Evolutionary conservation across 2,888 invertebrate species (phyloP).

Genomic region (Tuta absoluta): DNA sequence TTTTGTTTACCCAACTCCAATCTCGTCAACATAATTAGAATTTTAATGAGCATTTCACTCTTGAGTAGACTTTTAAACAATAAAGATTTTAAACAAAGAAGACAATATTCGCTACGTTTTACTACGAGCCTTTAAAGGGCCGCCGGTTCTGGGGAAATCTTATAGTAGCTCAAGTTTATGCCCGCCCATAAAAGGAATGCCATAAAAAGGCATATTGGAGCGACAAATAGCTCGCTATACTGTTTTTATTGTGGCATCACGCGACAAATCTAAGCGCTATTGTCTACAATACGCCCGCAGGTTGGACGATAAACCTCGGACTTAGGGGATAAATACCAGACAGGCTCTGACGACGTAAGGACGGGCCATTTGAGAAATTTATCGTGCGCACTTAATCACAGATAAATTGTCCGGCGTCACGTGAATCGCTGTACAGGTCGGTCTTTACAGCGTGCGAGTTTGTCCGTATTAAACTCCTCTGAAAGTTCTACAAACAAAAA

Average conservation of each 20-base stretch:
- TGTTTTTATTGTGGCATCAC: conserved; percentile 62
- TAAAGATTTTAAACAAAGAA: conserved; percentile 39
- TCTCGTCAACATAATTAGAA: conserved; percentile 56
- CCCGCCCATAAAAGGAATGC: conserved; percentile 47
- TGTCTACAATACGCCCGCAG: conserved; percentile 63
- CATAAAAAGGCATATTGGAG: conserved; percentile 54
- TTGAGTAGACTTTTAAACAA: conserved; percentile 47
- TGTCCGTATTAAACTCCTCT: conserved; percentile 43
- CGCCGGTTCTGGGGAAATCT: conserved; percentile 26
- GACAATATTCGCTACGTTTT: conserved; percentile 36
- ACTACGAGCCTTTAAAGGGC: conserved; percentile 38
- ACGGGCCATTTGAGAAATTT: conserved; percentile 79
- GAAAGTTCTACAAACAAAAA: not conserved
- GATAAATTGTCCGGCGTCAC: conserved; percentile 75
- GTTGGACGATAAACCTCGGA: conserved; percentile 65
- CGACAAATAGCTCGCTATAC: conserved; percentile 56
- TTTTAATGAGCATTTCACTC: conserved; percentile 49
- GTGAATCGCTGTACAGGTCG: conserved; percentile 58
- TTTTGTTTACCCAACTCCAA: conserved; percentile 46
- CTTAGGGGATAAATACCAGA: conserved; percentile 75
- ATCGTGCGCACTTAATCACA: conserved; percentile 79
- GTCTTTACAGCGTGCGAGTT: conserved; percentile 48
- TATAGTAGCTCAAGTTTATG: conserved; percentile 51
- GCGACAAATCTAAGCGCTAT: conserved; percentile 64
- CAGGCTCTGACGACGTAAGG: conserved; percentile 71